phyloP scores from a whole-genome alignment of 2,113 vertebrate species.

The Pelusios castaneus region DNA sequence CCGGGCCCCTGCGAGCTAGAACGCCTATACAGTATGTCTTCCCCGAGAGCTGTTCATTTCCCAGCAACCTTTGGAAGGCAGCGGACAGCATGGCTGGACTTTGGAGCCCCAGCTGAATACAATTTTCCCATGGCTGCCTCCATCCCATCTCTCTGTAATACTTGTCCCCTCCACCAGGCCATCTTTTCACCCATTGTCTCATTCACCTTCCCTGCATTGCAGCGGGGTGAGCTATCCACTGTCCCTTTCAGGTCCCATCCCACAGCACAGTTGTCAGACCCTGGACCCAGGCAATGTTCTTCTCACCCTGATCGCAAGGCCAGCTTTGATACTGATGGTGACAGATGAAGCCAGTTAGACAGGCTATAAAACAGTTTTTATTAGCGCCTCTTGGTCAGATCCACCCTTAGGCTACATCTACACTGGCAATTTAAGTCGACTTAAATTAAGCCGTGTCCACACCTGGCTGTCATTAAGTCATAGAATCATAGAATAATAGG shows the following conservation, averaged over 20 bases:
- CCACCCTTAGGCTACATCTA: too few species aligned
- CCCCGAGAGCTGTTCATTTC: fast-evolving
- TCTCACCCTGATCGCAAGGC: background rate
- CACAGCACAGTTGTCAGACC: background rate
- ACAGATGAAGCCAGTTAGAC: background rate
- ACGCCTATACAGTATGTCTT: background rate
- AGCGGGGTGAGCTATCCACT: background rate
- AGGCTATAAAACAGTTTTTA: background rate
- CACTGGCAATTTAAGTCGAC: too few species aligned
- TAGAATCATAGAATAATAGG: too few species aligned
- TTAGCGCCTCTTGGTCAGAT: background rate
- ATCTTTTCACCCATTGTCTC: background rate
- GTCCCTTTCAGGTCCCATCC: background rate
- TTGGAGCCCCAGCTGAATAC: background rate
- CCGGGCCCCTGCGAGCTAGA: fast-evolving
- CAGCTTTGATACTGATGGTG: background rate
- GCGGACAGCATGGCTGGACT: slow-evolving; percentile 27
- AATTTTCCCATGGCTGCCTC: background rate
- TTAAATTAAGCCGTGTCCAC: too few species aligned
- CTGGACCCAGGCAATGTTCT: background rate
- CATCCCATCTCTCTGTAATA: fast-evolving
- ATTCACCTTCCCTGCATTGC: background rate
- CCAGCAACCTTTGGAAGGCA: slow-evolving; percentile 11
- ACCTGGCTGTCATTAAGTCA: too few species aligned
- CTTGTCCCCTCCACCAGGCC: background rate